Base-by-base conservation (phyloP, 2,888 invertebrate genomes). In the Choristoneura rosaceana region DNA sequence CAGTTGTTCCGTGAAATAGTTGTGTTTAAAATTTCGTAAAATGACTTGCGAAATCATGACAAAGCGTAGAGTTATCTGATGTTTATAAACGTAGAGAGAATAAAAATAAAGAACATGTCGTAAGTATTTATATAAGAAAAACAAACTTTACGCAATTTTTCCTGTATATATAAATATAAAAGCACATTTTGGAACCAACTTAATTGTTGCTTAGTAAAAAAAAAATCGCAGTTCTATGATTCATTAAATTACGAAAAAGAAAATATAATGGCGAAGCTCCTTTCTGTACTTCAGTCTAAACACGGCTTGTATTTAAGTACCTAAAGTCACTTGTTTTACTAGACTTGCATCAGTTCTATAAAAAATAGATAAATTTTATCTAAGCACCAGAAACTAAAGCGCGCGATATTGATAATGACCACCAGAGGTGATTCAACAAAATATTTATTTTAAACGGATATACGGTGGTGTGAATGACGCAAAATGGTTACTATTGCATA, bases 401-500 rank as follows among this genome's bases (percentile, higher is more conserved):
- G 67, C 65, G 61, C 34, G 65, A 69, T 70, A 70, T 38, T 45
- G 68, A 73, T 75, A 76, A 81, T 80, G 76, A 70, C 71, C 68
- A 70, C 60, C 71, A 71, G 71, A 66, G 58, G 69, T 65, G 69
- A 43, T 65, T 52, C 43, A 77, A 74, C 73, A 79, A 83, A 38
- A 82, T 84, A 78, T 85, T 83, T 84, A 85, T 78, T 74, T 79
- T 79, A 71, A 75, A 75, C 73, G 69, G 75, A 76, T 74, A 76
- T 76, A 79, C 70, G 74, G 74, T 73, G 77, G 78, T 80, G 77
- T 68, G 75, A 78, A 81, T 84, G 84, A 87, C 82, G 84, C 78
- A 86, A 84, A 84, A 77, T 81, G 76, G 76, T 76, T 80, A 80
- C 69, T 50, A 73, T 68, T 68, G 59, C 59, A 62, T 68, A 41